Conservation (phyloP, 2,888 invertebrate genomes). For the Clusia tigrina region DNA sequence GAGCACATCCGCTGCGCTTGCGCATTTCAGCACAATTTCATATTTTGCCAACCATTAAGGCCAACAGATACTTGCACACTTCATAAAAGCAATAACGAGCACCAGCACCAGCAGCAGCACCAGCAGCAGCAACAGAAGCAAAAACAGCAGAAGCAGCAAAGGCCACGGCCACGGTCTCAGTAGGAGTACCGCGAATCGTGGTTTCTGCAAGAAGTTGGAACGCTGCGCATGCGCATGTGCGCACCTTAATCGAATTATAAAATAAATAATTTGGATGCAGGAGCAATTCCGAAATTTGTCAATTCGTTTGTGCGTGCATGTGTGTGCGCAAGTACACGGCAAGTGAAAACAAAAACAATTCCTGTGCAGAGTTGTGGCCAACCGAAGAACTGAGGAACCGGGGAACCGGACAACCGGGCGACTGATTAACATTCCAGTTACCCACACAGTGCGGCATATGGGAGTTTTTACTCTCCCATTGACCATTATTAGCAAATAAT, state of each 20-base stretch:
- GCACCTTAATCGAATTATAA: constrained; percentile 8
- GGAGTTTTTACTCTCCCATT: neutral
- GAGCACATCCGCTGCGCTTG: constrained; percentile 7
- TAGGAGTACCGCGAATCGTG: no score
- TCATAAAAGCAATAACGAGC: no score
- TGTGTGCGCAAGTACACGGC: neutral
- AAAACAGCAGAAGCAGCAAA: no score
- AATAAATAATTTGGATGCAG: no score
- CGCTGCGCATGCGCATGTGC: neutral
- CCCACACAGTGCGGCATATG: neutral
- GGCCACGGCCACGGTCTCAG: no score
- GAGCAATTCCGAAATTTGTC: neutral
- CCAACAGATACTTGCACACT: neutral
- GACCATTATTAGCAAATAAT: constrained; percentile 1
- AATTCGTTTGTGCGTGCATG: neutral
- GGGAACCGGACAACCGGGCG: no score
- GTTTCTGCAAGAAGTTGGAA: no score
- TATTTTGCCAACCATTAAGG: neutral
- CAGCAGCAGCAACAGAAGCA: neutral
- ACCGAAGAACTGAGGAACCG: no score
- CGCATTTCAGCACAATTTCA: neutral
- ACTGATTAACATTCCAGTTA: neutral
- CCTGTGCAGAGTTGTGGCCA: neutral
- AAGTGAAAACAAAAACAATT: neutral
- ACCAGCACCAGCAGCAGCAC: no score